A percentile compares a stretch with the other conserved stretches of the same genome.
phyloP scores from a whole-genome alignment of 1,140 invertebrate species.

The Aphaenogaster floridana region DNA sequence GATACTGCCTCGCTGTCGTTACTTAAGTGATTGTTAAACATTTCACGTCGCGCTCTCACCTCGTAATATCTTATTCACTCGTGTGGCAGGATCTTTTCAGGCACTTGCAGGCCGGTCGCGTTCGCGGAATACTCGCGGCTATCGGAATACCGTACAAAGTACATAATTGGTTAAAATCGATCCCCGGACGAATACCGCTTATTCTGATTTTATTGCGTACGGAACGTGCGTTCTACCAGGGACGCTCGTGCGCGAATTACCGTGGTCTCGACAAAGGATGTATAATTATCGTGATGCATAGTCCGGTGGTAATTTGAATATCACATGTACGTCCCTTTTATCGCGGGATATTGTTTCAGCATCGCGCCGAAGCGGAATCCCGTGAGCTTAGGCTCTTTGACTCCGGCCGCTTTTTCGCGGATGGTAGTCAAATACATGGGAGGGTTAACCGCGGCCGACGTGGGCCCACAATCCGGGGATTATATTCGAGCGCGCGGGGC shows the following conservation, averaged over 20 bases:
- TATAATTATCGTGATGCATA: neutral
- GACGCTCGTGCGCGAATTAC: neutral
- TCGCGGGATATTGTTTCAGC: constrained; percentile 7
- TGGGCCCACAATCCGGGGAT: constrained; percentile 60
- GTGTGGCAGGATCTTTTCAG: neutral
- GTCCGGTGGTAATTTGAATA: neutral
- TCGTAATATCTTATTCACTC: constrained; percentile 46
- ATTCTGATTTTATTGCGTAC: neutral
- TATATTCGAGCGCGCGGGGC: constrained; percentile 56
- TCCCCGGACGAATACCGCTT: neutral
- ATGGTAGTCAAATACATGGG: constrained; percentile 52
- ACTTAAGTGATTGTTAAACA: constrained; percentile 56
- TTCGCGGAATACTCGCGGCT: neutral
- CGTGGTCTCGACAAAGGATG: neutral
- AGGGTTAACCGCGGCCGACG: constrained; percentile 42
- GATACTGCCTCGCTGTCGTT: constrained; percentile 31
- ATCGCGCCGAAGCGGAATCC: constrained; percentile 1
- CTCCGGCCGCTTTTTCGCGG: constrained; percentile 44
- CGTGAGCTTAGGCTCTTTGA: neutral
- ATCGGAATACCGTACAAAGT: neutral
- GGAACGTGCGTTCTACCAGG: neutral
- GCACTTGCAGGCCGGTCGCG: neutral
- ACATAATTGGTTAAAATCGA: neutral
- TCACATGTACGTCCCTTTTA: neutral
- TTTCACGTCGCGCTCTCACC: neutral